Evolutionary conservation across 2,888 invertebrate genomes (phyloP).

Genomic region (Alcis repandata): DNA sequence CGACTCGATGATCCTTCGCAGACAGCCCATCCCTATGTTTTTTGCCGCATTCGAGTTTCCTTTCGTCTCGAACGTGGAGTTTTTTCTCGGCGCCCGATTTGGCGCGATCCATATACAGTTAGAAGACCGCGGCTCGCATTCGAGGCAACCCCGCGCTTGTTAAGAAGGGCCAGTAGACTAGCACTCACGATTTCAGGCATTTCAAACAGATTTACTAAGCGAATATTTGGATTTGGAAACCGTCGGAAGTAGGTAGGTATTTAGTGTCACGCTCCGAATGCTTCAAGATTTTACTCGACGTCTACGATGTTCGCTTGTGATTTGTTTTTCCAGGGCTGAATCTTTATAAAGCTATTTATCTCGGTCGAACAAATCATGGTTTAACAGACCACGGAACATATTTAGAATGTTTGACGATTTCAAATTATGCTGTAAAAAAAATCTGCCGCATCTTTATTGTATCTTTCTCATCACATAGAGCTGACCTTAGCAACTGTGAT

Average conservation of each 20-base stretch:
- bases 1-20: constrained; percentile 29
- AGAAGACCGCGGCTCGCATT: constrained; percentile 50
- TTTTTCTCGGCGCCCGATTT: constrained; percentile 81
- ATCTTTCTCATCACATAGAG: too few species aligned
- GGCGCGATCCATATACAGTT: constrained; percentile 84
- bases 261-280: too few species aligned
- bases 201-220: background rate
- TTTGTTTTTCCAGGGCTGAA: too few species aligned
- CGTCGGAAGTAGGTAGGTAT: background rate
- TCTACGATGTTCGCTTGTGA: too few species aligned
- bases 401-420: too few species aligned
- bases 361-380: too few species aligned
- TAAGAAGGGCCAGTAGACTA: background rate
- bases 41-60: constrained; percentile 77
- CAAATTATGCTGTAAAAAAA: too few species aligned
- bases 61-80: constrained; percentile 73
- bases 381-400: too few species aligned
- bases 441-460: too few species aligned
- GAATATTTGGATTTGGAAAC: background rate
- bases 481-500: too few species aligned
- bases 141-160: constrained; percentile 76
- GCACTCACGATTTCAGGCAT: constrained; percentile 10
- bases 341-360: too few species aligned
- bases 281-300: too few species aligned
- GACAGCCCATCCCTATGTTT: constrained; percentile 53